phyloP scores from a whole-genome alignment of 2,888 invertebrate species.

The Apamea crenata region DNA sequence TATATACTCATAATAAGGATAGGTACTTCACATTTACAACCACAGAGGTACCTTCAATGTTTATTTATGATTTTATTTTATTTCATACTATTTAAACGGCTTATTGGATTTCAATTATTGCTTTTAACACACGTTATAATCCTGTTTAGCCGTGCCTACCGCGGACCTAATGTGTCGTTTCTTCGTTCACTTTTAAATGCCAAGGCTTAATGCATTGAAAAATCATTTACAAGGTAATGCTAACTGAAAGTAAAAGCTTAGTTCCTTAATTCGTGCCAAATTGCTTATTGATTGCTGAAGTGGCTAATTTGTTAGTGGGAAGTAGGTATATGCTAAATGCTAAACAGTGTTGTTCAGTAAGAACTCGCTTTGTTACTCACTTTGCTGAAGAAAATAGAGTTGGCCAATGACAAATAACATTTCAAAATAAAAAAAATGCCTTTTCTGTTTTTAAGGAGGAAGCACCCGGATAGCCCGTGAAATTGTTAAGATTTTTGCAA shows the following conservation, averaged over 20 bases:
- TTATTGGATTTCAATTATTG: slow-evolving; percentile 71
- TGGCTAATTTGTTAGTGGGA: slow-evolving; percentile 12
- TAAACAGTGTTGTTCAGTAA: neutral
- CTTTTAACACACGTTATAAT: slow-evolving; percentile 71
- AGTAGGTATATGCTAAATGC: slow-evolving; percentile 8
- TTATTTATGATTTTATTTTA: slow-evolving; percentile 60
- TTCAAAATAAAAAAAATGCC: neutral
- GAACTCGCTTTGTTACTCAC: neutral
- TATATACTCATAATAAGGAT: neutral
- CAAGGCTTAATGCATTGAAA: slow-evolving; percentile 77
- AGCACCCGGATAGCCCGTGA: neutral
- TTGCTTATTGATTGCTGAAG: slow-evolving; percentile 47
- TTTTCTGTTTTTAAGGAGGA: neutral
- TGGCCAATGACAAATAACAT: neutral
- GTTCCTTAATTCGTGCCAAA: slow-evolving; percentile 55
- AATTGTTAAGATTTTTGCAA: neutral
- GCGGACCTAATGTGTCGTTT: slow-evolving; percentile 76
- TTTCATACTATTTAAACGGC: slow-evolving; percentile 68
- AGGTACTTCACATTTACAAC: slow-evolving; percentile 39
- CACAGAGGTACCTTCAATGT: slow-evolving; percentile 25
- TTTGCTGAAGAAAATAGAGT: neutral
- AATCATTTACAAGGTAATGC: slow-evolving; percentile 72
- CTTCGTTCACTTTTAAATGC: slow-evolving; percentile 81
- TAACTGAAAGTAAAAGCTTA: slow-evolving; percentile 72
- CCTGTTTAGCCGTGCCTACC: slow-evolving; percentile 69